Evolutionary conservation across 2,797 vertebrate species (phyloP).

Genomic region (Acanthurus lineatus): DNA sequence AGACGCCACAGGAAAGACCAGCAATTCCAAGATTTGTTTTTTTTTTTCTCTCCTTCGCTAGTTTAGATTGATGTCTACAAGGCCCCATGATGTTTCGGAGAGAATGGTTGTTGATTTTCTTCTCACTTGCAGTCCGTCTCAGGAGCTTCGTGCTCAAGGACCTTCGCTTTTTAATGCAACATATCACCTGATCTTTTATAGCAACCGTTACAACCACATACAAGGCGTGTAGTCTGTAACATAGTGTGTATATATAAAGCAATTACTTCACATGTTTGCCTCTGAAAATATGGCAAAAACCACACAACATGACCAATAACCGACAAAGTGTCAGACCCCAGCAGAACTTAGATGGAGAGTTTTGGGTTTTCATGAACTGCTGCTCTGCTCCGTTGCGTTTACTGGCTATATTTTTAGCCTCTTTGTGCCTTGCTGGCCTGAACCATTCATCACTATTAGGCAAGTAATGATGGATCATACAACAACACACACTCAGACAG

Average conservation of each 20-base stretch:
- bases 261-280: not conserved
- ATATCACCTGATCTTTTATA: not conserved
- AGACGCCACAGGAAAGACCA: not conserved
- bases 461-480: conserved; percentile 16
- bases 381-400: conserved; percentile 49
- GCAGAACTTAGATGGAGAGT: conserved; percentile 17
- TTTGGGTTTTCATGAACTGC: conserved; percentile 41
- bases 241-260: not conserved
- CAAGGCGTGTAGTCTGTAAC: not conserved
- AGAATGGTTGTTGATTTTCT: not conserved
- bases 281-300: not conserved
- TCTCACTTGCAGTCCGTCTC: not conserved
- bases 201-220: not conserved
- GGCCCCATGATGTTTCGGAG: not conserved
- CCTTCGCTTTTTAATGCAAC: not conserved
- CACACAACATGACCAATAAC: not conserved
- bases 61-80: not conserved
- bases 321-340: not conserved
- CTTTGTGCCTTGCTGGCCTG: conserved; percentile 45
- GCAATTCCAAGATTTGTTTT: not conserved
- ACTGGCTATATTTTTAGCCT: conserved; percentile 70
- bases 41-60: not conserved
- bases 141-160: no score
- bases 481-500: conserved; percentile 15
- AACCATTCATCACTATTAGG: conserved; percentile 72